Evolutionary conservation across 2,113 vertebrate species (phyloP).

Genomic region (Pyrgilauda ruficollis): DNA sequence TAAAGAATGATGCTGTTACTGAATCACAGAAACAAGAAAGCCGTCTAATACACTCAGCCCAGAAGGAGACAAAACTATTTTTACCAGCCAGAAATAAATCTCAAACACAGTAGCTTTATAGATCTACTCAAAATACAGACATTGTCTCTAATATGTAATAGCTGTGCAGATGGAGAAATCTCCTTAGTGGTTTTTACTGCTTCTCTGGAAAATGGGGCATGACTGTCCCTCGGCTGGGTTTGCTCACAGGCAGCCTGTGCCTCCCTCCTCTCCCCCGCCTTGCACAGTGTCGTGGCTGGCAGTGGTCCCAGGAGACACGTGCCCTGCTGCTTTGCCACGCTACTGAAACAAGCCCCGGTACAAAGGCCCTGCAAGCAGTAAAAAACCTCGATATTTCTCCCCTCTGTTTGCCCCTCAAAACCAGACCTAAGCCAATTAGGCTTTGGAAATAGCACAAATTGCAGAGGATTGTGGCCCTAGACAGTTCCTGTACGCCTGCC

Average conservation of each 20-base stretch:
- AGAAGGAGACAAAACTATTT: conserved; percentile 22
- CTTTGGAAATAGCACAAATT: neutral
- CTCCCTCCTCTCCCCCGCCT: neutral
- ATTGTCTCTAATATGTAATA: conserved; percentile 45
- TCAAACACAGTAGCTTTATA: neutral
- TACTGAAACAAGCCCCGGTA: conserved; percentile 22
- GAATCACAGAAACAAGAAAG: conserved; percentile 13
- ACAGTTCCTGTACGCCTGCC: neutral
- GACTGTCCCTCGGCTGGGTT: neutral
- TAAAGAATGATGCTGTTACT: neutral
- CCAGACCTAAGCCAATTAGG: neutral
- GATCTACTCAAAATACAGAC: conserved; percentile 57
- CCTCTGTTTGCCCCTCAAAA: neutral
- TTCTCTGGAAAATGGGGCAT: conserved; percentile 45
- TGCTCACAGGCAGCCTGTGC: neutral
- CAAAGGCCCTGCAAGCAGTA: conserved; percentile 21
- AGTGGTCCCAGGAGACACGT: neutral
- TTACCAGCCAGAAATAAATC: conserved; percentile 22
- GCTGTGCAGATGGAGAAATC: conserved; percentile 57
- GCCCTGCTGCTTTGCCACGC: conserved; percentile 8
- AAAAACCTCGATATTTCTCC: neutral
- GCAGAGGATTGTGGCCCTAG: neutral
- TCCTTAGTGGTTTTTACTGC: conserved; percentile 37
- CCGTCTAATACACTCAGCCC: neutral
- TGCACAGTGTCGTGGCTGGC: neutral